A percentile compares a stretch with the other conserved stretches of the same genome.
These are phyloP conservation scores for Dusona sp. DNA, from an alignment of 2,888 invertebrate genomes.

Conservation along the genomic window DNA sequence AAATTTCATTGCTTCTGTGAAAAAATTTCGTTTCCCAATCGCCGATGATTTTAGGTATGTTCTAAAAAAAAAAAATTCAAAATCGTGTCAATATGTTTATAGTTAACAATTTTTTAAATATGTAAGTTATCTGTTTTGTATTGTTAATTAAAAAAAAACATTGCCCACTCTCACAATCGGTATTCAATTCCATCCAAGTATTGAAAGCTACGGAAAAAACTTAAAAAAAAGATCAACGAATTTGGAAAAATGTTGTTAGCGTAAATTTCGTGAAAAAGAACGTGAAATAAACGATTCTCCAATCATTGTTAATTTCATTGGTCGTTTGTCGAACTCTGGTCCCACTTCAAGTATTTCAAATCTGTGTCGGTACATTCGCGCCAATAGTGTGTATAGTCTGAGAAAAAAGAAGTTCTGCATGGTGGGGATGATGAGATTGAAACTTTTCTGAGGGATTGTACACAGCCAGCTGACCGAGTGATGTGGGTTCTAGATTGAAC, in stretches of 20 bases:
- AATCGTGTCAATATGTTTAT: background rate
- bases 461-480: constrained; percentile 19
- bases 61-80: background rate
- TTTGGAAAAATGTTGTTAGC: background rate
- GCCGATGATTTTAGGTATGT: background rate
- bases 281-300: background rate
- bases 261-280: background rate
- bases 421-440: background rate
- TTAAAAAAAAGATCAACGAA: background rate
- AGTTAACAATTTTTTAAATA: background rate
- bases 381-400: constrained; percentile 38
- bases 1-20: too few species aligned
- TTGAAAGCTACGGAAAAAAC: background rate
- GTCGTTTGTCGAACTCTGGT: background rate
- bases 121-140: background rate
- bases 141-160: background rate
- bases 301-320: background rate
- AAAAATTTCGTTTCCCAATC: background rate
- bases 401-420: background rate
- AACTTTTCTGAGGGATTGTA: constrained; percentile 38
- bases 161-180: background rate
- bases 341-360: constrained; percentile 9
- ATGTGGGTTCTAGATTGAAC: constrained; percentile 25
- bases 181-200: background rate
- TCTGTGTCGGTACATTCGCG: background rate